Evolutionary conservation across 2,113 vertebrate species (phyloP), one percentile per base, ranked within the genome.

Genomic region (Lepus europaeus): DNA sequence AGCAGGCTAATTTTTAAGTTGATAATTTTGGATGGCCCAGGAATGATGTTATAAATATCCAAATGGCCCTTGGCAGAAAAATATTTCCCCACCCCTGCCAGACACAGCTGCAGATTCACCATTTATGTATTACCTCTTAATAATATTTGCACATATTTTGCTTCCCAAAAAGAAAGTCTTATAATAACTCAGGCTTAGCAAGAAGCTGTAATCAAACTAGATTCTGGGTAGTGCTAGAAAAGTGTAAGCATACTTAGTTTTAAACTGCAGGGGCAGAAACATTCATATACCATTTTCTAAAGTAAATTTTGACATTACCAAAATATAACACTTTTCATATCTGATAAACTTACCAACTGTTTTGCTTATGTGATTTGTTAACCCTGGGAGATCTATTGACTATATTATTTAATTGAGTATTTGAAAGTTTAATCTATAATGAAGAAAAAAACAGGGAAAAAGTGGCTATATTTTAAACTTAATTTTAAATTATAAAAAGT

Each of bases 191-290:
- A 87, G 39, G 69, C 17, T 56, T 96, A 82, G 29, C 72, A 93
- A 89, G 36, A 95, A 17, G 31, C 20, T 79, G 45, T 72, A 53
- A 93, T 92, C 61, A 94, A 92, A 70, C 78, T 83, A 92, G 83
- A 76, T 83, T 31, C 68, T 96, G 74, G 36, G 23, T 73, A 95
- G 93, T 96, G 29, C 70, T 95, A 92, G 76, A 63, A 95, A 96
- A 79, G 76, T 91, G 49, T 63, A 89, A 90, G 90, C 17, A 7
- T 77, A 53, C 89, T 68, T 95, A 66, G 90, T 95, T 96, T 88
- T 85, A 82, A 94, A 78, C 1, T 73, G 63, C 82, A 84, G 89
- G 11, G 72, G 49, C 25, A 92, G 39, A 97, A 93, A 31, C 6
- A 31, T 73, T 89, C 27, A 83, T 61, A 76, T 53, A 92, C 56